These are phyloP conservation scores for Philotrypesis tridentata DNA, from an alignment of 1,140 invertebrate genomes.

Conservation along the genomic window DNA sequence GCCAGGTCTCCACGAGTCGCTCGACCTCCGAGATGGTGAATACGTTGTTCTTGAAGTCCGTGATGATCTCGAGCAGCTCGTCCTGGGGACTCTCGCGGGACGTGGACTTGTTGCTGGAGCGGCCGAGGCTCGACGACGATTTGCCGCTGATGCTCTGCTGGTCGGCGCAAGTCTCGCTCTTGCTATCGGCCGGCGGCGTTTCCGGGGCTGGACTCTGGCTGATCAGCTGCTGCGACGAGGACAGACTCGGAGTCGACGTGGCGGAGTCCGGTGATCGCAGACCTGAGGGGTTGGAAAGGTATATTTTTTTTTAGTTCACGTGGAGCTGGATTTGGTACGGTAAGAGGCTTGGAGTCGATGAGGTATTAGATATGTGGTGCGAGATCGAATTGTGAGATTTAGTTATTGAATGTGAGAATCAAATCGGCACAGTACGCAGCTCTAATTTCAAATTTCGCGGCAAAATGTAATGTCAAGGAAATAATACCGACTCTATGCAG, in stretches of 20 bases:
- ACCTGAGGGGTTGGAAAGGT: background rate
- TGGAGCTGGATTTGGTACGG: too few species aligned
- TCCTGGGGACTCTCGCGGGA: slow-evolving; percentile 76
- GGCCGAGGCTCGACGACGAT: background rate
- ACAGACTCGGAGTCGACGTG: slow-evolving; percentile 4
- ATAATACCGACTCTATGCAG: too few species aligned
- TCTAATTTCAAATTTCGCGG: too few species aligned
- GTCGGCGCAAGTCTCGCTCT: background rate
- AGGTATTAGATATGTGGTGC: too few species aligned
- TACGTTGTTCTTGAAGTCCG: slow-evolving; percentile 92
- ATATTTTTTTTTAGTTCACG: too few species aligned
- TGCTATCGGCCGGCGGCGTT: background rate
- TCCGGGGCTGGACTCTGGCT: background rate
- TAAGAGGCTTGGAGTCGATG: too few species aligned
- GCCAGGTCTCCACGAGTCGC: slow-evolving; percentile 88
- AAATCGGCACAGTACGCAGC: too few species aligned
- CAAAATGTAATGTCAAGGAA: too few species aligned
- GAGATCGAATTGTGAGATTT: too few species aligned
- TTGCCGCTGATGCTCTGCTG: slow-evolving; percentile 19
- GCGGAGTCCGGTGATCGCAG: slow-evolving; percentile 33
- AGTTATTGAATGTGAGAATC: too few species aligned
- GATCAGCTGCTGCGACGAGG: slow-evolving; percentile 2
- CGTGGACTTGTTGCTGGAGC: slow-evolving; percentile 53
- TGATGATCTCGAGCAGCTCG: slow-evolving; percentile 89
- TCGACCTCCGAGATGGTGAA: slow-evolving; percentile 89